These are phyloP conservation scores for Ranitomeya variabilis DNA, from an alignment of 2,113 vertebrate genomes.

Conservation along the genomic window DNA sequence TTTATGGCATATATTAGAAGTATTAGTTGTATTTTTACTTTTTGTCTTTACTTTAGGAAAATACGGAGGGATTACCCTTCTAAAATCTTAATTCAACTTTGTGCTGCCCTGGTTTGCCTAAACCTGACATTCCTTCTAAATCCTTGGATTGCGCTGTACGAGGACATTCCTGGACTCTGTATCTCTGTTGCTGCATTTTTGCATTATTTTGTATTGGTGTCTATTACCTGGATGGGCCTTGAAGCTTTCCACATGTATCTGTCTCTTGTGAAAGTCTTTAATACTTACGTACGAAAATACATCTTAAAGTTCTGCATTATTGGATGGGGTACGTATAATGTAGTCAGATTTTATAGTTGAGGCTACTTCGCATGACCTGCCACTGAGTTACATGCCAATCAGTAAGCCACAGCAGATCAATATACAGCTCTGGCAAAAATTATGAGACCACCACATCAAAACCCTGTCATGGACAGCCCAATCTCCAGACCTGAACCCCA, in stretches of 20 bases:
- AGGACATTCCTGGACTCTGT: slow-evolving; percentile 74
- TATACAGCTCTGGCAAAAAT: not conserved
- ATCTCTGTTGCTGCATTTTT: slow-evolving; percentile 89
- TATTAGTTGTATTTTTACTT: not conserved
- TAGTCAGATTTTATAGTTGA: not conserved
- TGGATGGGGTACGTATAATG: slow-evolving; percentile 86
- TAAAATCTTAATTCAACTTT: slow-evolving; percentile 95
- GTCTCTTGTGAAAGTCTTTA: slow-evolving; percentile 92
- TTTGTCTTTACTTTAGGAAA: slow-evolving; percentile 75
- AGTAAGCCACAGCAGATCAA: not conserved
- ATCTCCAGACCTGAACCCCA: no score
- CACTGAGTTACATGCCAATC: not conserved
- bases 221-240: slow-evolving; percentile 96
- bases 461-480: no score
- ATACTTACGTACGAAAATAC: slow-evolving; percentile 87
- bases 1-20: not conserved
- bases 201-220: slow-evolving; percentile 94
- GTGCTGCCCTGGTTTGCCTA: slow-evolving; percentile 83
- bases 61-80: slow-evolving; percentile 90
- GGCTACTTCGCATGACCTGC: not conserved
- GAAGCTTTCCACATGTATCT: slow-evolving; percentile 98
- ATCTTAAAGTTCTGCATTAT: slow-evolving; percentile 90
- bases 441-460: no score
- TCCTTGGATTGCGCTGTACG: slow-evolving; percentile 86
- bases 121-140: slow-evolving; percentile 89